A percentile compares a stretch with the other conserved stretches of the same genome.
Evolutionary conservation across 1,140 invertebrate species (phyloP).

Genomic region (Camponotus pennsylvanicus): DNA sequence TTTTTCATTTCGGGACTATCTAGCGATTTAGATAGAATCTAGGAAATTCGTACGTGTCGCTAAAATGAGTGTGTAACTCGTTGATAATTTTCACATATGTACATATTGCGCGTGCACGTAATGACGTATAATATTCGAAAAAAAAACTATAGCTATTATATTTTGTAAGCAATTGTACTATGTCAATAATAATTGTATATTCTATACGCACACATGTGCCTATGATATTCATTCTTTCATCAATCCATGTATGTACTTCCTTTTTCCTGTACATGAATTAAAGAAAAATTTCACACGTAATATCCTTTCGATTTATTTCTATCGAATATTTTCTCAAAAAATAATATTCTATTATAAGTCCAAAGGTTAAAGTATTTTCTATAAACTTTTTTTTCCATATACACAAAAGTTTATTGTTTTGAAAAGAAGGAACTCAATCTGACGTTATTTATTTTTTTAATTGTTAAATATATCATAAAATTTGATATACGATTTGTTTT

Average conservation of each 20-base stretch:
- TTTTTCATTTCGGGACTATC: conserved; percentile 4
- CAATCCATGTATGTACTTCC: neutral
- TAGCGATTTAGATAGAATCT: conserved; percentile 54
- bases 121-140: conserved; percentile 20
- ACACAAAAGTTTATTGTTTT: no score
- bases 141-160: conserved; percentile 60
- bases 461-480: neutral
- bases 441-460: neutral
- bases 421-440: neutral
- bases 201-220: conserved; percentile 7
- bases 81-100: conserved; percentile 32
- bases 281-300: neutral
- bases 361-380: neutral
- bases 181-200: conserved; percentile 76
- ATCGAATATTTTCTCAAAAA: neutral
- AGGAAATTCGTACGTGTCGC: conserved; percentile 37
- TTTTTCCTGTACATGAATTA: neutral
- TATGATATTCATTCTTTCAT: neutral
- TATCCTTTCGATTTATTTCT: neutral
- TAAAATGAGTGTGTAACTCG: neutral
- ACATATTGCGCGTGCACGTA: conserved; percentile 25
- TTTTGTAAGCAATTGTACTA: conserved; percentile 75
- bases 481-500: neutral
- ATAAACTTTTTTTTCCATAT: neutral
- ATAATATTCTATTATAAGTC: neutral